These are phyloP conservation scores for Minunthozetes semirufus DNA, from an alignment of 2,888 invertebrate species.

Conservation along the genomic window DNA sequence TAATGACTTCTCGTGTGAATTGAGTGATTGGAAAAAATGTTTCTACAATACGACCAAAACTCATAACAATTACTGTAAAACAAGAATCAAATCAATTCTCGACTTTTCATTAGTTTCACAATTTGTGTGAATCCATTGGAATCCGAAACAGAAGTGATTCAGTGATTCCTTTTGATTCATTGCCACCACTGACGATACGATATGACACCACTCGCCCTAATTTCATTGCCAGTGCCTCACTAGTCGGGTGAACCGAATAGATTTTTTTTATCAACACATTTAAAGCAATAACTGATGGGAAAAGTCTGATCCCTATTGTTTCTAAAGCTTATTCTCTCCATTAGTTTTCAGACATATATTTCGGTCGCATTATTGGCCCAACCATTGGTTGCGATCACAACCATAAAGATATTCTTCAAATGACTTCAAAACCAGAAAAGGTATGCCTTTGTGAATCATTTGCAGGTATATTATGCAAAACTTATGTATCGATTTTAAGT, in stretches of 20 bases:
- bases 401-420: neutral
- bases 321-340: neutral
- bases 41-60: no score
- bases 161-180: neutral
- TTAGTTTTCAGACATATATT: neutral
- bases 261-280: neutral
- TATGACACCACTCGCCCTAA: neutral
- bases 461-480: no score
- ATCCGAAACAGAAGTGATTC: neutral
- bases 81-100: neutral
- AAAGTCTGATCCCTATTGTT: neutral
- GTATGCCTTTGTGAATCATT: no score
- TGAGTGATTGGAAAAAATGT: neutral
- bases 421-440: neutral
- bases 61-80: no score
- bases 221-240: slow-evolving; percentile 14
- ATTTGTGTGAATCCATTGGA: neutral
- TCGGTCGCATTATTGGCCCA: neutral
- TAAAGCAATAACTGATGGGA: neutral
- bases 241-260: slow-evolving; percentile 3
- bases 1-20: neutral
- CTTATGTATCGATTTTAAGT: no score
- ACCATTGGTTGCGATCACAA: slow-evolving; percentile 4
- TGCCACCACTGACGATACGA: neutral
- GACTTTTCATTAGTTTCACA: neutral